Evolutionary conservation across 2,888 invertebrate species (phyloP).

Genomic region (Nemoura dubitans): DNA sequence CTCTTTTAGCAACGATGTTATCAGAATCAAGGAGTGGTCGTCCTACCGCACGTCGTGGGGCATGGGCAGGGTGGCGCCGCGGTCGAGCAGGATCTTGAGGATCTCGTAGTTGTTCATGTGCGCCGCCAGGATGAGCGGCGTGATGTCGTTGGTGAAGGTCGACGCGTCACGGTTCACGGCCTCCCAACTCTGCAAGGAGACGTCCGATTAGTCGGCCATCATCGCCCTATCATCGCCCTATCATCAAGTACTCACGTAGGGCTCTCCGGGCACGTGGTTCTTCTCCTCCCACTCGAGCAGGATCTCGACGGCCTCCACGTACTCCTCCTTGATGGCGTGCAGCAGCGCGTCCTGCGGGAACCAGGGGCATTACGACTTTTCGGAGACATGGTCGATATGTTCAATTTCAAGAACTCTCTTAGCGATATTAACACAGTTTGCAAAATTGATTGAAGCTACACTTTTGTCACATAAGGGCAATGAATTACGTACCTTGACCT

Average conservation of each 20-base stretch:
- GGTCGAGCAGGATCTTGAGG: slow-evolving; percentile 89
- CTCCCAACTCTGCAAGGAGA: slow-evolving; percentile 79
- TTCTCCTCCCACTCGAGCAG: slow-evolving; percentile 90
- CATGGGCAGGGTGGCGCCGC: slow-evolving; percentile 90
- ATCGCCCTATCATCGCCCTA: neutral
- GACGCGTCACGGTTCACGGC: slow-evolving; percentile 80
- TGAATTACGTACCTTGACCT: slow-evolving; percentile 73
- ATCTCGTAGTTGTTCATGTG: slow-evolving; percentile 98
- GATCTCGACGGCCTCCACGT: slow-evolving; percentile 96
- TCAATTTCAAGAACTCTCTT: no score
- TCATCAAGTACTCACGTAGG: slow-evolving; percentile 72
- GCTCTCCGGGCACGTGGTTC: slow-evolving; percentile 76
- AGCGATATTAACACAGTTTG: no score
- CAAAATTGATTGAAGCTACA: neutral
- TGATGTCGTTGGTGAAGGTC: slow-evolving; percentile 93
- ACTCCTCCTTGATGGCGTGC: slow-evolving; percentile 97
- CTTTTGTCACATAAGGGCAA: neutral
- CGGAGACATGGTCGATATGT: no score
- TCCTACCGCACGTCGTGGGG: slow-evolving; percentile 90
- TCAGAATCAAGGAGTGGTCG: no score
- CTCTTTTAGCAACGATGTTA: no score
- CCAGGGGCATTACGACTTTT: no score
- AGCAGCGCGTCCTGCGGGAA: slow-evolving; percentile 84
- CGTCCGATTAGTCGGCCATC: neutral
- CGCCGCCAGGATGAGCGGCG: slow-evolving; percentile 92